These are phyloP conservation scores for Megaleporinus macrocephalus DNA, from an alignment of 2,113 vertebrate species.

Conservation along the genomic window DNA sequence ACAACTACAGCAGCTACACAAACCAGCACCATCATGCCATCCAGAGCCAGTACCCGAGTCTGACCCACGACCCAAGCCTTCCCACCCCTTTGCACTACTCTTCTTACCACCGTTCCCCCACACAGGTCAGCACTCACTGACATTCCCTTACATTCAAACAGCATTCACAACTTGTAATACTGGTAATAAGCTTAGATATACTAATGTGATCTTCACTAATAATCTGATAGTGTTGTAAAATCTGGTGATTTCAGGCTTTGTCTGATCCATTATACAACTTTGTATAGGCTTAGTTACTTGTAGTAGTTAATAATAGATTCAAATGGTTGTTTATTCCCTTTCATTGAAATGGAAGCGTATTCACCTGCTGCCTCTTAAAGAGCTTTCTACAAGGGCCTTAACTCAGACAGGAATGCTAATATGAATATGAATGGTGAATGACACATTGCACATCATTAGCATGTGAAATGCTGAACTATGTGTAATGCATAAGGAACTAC, in stretches of 20 bases:
- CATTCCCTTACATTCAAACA: neutral
- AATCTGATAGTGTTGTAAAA: neutral
- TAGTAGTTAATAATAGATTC: slow-evolving; percentile 32
- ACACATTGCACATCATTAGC: slow-evolving; percentile 47
- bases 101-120: slow-evolving; percentile 91
- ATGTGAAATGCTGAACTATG: slow-evolving; percentile 38
- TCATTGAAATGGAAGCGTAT: slow-evolving; percentile 53
- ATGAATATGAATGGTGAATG: slow-evolving; percentile 55
- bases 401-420: slow-evolving; percentile 60
- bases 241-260: neutral
- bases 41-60: slow-evolving; percentile 93
- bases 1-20: slow-evolving; percentile 94
- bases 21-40: slow-evolving; percentile 95
- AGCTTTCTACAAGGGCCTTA: slow-evolving; percentile 56
- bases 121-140: slow-evolving; percentile 83
- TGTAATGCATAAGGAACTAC: slow-evolving; percentile 47
- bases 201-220: neutral
- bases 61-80: slow-evolving; percentile 89
- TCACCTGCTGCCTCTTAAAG: slow-evolving; percentile 54
- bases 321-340: slow-evolving; percentile 47
- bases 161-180: neutral
- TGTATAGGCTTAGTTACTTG: slow-evolving; percentile 6
- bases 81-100: slow-evolving; percentile 93
- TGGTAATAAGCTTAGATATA: neutral
- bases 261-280: slow-evolving; percentile 28